A percentile compares a stretch with the other conserved stretches of the same genome.
phyloP scores from a whole-genome alignment of 2,888 invertebrate genomes.

The Drosophila gaucha region DNA sequence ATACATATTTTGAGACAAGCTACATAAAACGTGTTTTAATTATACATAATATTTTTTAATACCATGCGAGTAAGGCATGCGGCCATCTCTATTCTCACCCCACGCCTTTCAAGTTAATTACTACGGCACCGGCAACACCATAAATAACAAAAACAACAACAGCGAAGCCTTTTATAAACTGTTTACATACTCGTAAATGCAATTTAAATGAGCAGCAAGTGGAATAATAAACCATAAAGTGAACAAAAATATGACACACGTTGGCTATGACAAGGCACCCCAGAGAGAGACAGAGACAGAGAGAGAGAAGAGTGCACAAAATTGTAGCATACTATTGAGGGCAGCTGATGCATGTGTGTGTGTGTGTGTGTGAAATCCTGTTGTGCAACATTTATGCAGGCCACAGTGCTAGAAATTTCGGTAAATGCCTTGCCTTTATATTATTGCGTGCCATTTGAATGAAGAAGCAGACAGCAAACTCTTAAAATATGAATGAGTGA shows the following conservation, averaged over 20 bases:
- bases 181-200: slow-evolving; percentile 43
- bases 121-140: neutral
- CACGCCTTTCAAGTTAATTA: slow-evolving; percentile 1
- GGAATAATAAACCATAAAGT: slow-evolving; percentile 64
- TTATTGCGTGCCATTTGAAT: neutral
- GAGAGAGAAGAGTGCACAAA: slow-evolving; percentile 31
- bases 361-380: neutral
- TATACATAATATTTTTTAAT: neutral
- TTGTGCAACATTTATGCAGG: slow-evolving; percentile 7
- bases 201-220: slow-evolving; percentile 70
- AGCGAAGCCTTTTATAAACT: slow-evolving; percentile 25
- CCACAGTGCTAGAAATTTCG: neutral
- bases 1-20: too few species aligned
- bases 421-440: neutral
- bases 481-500: neutral
- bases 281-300: neutral
- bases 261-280: slow-evolving; percentile 17
- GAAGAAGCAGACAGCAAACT: neutral
- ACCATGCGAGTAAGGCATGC: neutral
- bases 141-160: slow-evolving; percentile 4
- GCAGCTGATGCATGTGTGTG: neutral
- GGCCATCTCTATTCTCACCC: neutral
- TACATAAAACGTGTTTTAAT: neutral
- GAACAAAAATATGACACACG: slow-evolving; percentile 62
- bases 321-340: slow-evolving; percentile 45